Evolutionary conservation across 2,113 vertebrate genomes (phyloP).

Genomic region (Xiphophorus maculatus): DNA sequence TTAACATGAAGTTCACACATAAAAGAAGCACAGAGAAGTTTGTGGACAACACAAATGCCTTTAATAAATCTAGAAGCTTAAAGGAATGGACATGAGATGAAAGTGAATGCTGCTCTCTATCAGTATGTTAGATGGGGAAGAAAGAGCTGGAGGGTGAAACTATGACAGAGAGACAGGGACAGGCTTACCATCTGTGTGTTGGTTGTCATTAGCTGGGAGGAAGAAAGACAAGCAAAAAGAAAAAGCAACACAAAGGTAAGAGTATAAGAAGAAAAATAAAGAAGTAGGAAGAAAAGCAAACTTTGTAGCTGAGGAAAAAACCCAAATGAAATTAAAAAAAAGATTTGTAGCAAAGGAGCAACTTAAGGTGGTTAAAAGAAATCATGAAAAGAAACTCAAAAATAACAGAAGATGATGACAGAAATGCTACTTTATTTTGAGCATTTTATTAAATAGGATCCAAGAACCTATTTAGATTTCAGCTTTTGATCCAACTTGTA

Average conservation of each 20-base stretch:
- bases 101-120: slow-evolving; percentile 10
- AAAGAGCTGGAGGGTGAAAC: slow-evolving; percentile 55
- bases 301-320: slow-evolving; percentile 34
- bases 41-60: slow-evolving; percentile 36
- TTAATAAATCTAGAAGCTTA: slow-evolving; percentile 36
- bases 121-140: slow-evolving; percentile 21
- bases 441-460: too few species aligned
- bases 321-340: slow-evolving; percentile 28
- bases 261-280: slow-evolving; percentile 83
- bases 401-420: slow-evolving; percentile 75
- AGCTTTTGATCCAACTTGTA: too few species aligned
- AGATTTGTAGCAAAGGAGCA: slow-evolving; percentile 46
- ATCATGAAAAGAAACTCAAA: slow-evolving; percentile 61
- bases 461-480: too few species aligned
- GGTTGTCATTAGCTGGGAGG: slow-evolving; percentile 96
- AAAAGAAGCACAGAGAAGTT: neutral
- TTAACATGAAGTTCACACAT: neutral
- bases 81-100: slow-evolving; percentile 24
- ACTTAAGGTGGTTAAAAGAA: slow-evolving; percentile 56
- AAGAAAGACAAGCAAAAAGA: slow-evolving; percentile 88
- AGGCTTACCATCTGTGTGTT: slow-evolving; percentile 98
- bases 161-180: slow-evolving; percentile 76
- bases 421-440: slow-evolving; percentile 59
- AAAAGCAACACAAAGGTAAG: slow-evolving; percentile 83
- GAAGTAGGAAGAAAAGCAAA: slow-evolving; percentile 65